phyloP scores from a whole-genome alignment of 2,797 vertebrate species.

The Rousettus madagascariensis region DNA sequence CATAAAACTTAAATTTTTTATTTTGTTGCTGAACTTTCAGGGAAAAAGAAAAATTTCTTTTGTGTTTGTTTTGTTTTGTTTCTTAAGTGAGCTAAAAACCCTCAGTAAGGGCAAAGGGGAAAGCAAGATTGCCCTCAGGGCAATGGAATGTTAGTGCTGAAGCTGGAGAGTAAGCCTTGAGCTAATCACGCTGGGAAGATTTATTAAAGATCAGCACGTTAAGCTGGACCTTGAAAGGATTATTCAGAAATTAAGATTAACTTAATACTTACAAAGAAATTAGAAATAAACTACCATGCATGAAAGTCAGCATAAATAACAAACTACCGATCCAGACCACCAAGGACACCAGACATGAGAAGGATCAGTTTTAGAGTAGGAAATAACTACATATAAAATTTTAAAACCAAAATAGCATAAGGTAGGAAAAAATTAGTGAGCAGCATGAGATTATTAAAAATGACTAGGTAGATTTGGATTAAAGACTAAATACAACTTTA shows the following conservation, averaged over 20 bases:
- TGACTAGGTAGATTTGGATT: background rate
- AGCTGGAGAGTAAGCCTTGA: background rate
- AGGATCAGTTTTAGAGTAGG: background rate
- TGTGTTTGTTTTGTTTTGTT: no score
- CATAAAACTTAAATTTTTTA: background rate
- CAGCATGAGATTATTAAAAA: background rate
- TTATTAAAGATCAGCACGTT: background rate
- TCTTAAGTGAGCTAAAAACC: background rate
- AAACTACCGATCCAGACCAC: background rate
- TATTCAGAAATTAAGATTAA: background rate
- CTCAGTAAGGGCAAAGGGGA: background rate
- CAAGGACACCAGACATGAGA: background rate
- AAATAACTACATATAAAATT: background rate
- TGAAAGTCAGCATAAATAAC: background rate
- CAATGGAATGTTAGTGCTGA: background rate
- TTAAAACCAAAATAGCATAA: background rate
- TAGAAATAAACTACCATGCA: background rate
- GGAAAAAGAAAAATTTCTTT: background rate
- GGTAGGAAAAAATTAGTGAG: background rate
- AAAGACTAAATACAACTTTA: background rate
- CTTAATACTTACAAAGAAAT: background rate
- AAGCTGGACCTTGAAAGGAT: background rate
- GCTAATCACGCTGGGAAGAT: background rate
- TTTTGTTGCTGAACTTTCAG: background rate
- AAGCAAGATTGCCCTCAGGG: background rate